These are phyloP conservation scores for Metaphire vulgaris DNA, from an alignment of 1,140 invertebrate genomes.

Conservation along the genomic window DNA sequence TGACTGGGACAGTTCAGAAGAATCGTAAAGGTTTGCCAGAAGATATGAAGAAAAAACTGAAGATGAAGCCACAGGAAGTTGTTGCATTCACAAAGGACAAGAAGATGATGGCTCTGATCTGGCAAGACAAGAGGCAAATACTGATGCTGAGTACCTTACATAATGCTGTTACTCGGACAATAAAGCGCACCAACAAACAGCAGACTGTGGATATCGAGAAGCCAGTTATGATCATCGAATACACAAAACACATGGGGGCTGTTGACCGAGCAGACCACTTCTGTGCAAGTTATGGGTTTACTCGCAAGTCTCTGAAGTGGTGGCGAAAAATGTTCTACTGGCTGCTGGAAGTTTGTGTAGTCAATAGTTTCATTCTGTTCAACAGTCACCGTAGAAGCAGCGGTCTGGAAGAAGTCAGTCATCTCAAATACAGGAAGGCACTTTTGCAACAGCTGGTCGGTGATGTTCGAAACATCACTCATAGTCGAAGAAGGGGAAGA, in stretches of 20 bases:
- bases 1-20: conserved; percentile 7
- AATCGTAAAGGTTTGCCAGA: not conserved
- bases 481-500: not conserved
- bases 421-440: not conserved
- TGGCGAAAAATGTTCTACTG: conserved; percentile 7
- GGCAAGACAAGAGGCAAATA: not conserved
- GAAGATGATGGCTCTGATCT: not conserved
- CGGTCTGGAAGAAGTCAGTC: not conserved
- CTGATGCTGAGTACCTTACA: not conserved
- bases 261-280: conserved; percentile 1
- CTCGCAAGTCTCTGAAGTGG: conserved; percentile 9
- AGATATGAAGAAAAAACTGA: not conserved
- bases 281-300: not conserved
- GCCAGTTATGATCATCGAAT: conserved; percentile 1
- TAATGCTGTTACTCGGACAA: not conserved
- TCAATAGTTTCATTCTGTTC: not conserved
- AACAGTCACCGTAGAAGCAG: not conserved
- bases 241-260: conserved; percentile 6
- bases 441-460: not conserved
- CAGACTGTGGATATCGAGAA: conserved; percentile 5
- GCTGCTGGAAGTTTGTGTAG: not conserved
- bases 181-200: not conserved
- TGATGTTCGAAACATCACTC: not conserved
- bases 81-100: not conserved
- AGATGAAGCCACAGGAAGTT: not conserved